phyloP scores from a whole-genome alignment of 2,797 vertebrate species.

The Bufotes viridis region DNA sequence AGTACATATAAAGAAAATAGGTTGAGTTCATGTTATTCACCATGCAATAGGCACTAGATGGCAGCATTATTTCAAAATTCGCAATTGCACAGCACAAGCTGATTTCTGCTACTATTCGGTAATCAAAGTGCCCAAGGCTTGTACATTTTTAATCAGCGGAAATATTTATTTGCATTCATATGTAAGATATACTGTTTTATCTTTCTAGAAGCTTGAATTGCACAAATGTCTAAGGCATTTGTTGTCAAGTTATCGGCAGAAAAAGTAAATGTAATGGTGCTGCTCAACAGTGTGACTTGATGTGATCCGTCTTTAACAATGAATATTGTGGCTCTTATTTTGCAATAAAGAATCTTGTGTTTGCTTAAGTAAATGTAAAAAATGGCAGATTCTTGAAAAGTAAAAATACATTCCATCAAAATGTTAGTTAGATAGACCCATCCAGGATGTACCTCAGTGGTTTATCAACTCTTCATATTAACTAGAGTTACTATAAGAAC shows the following conservation, averaged over 20 bases:
- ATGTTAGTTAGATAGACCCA: background rate
- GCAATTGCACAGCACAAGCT: background rate
- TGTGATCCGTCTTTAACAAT: background rate
- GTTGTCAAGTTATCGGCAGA: constrained; percentile 2
- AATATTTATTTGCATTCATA: constrained; percentile 13
- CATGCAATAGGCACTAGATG: constrained; percentile 24
- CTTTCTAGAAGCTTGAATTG: constrained; percentile 8
- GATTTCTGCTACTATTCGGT: background rate
- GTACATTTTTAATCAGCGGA: background rate
- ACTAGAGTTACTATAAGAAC: background rate
- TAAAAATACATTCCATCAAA: background rate
- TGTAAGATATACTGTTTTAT: constrained; percentile 6
- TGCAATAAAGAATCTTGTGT: background rate
- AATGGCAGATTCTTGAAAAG: background rate
- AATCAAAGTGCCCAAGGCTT: background rate
- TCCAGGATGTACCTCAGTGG: background rate
- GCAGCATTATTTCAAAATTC: constrained; percentile 9
- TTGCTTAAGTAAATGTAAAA: background rate
- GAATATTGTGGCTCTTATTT: background rate
- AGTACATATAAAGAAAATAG: background rate
- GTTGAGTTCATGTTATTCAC: background rate
- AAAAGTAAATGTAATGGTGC: constrained; percentile 10
- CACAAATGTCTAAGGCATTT: background rate
- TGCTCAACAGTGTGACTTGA: constrained; percentile 14
- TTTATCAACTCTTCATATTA: background rate